Evolutionary conservation across 1,140 invertebrate species (phyloP), one percentile per base, ranked within the genome.

Genomic region (Heliothis virescens): DNA sequence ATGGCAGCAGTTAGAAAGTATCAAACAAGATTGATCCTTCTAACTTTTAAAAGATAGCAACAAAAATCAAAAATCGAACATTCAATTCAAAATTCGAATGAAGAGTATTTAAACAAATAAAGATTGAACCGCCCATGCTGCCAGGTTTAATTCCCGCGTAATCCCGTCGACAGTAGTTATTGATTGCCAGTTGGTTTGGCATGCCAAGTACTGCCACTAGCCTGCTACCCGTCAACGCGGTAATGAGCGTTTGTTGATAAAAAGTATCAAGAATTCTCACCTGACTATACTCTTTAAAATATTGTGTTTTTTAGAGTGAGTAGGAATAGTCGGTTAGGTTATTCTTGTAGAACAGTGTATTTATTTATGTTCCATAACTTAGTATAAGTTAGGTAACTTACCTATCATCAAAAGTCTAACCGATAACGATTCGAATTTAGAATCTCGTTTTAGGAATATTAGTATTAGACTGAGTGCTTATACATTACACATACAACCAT

Each of bases 121-220:
- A 13, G 41, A 48, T 50, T 67, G 41, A 13, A 21, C 41, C 34
- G 16, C 41, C 63, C 63, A 29, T 60, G 26, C 57, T 48, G 63
- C 16, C 18, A 48, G 34, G 41, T 13, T 50, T 67, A 67, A 67
- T 67, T 67, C 63, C 41, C 41, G 16, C 16, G 63, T 52, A 71
- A 71, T 71, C 67, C 67, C 67, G 67, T 26, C 18, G 67, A 71
- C 48, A 52, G 7, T 29, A 48, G 48, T 48, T 71, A 71, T 71
- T 71, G 67, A 71, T 71, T 71, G 67, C 48, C 48, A n/a, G 29
- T 63, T 16, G 67, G 67, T 71, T 53, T 53, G 48, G 67, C 67
- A 71, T 52, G 48, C 67, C n/a, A 52, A 71, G 10, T 16, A 53
- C n/a, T 53, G 67, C 4, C 67, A 50, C n/a, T 41, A 41, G 26